Conservation (phyloP, 1,140 invertebrate species). For the Diuraphis noxia region DNA sequence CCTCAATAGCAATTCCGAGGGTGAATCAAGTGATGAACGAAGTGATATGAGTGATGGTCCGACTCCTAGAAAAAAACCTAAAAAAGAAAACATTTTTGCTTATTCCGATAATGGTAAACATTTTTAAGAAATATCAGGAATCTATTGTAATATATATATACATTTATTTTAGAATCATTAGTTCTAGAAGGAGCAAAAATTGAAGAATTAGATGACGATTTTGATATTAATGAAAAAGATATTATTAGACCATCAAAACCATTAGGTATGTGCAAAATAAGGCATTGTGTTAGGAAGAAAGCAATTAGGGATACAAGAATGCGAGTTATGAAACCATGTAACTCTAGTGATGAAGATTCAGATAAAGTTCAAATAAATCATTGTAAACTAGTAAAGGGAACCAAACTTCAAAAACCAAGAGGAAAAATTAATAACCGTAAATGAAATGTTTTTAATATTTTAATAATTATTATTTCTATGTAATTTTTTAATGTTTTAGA, state of each 20-base stretch:
- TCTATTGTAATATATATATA: not conserved
- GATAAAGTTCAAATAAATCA: constrained; percentile 46
- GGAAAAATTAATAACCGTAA: constrained; percentile 48
- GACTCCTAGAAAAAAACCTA: constrained; percentile 63
- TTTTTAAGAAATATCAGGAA: not conserved
- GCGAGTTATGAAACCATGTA: constrained; percentile 45
- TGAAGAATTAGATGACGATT: constrained; percentile 57
- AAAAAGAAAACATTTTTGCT: constrained; percentile 55
- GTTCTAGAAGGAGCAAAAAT: constrained; percentile 57
- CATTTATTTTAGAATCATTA: constrained; percentile 38
- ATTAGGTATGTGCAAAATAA: constrained; percentile 43
- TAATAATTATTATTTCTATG: not conserved
- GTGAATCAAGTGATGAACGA: constrained; percentile 48
- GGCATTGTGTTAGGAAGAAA: constrained; percentile 49
- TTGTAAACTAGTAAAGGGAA: constrained; percentile 35
- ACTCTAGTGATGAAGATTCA: constrained; percentile 48
- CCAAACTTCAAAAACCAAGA: constrained; percentile 33
- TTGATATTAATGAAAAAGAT: constrained; percentile 53
- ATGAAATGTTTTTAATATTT: not conserved
- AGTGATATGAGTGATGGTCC: constrained; percentile 62
- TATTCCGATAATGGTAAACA: constrained; percentile 54
- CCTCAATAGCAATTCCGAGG: constrained; percentile 49
- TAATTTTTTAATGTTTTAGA: constrained; percentile 20
- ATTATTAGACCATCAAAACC: constrained; percentile 34
- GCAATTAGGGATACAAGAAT: constrained; percentile 46